Base-by-base conservation (phyloP, 2,888 invertebrate species). In the Glyphotaelius pellucidus region DNA sequence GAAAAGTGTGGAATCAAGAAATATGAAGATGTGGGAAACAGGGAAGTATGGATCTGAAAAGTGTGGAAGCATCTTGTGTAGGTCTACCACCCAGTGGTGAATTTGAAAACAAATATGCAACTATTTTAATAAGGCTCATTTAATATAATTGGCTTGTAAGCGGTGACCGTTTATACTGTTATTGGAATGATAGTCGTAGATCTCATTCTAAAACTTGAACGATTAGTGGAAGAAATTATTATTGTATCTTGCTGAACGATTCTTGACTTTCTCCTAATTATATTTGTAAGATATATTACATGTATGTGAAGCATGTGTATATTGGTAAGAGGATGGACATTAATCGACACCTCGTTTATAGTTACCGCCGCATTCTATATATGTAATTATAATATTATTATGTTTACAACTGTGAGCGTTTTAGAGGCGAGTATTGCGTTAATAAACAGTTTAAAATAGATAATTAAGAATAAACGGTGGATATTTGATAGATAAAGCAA, bases 221-320 rank as follows among this genome's bases (percentile, higher is more conserved):
- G 25, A 87, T 47, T 87, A 86, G 14, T 87, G 83, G 35, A 83
- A 83, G 83, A 83, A 83, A 83, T 83, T 67, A 52, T 52, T 52
- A 67, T 67, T 67, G 83, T 83, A 35, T 83, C 25, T 83, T 25
- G 83, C 35, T 83, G 32, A 35, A 87, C 80, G 88, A 79, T 79
- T 32, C 32, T 5, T 5, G 32, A 89, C 88, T 89, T 89, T 89
- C 88, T 80, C 79, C 88, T 89, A 88, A 88, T 88, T 89, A 79
- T 89, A 79, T 35, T 35, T 35, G 32, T n/a, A 89, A 35, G 79
- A 79, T 89, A n/a, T 38, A 86, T 32, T 52, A 79, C 35, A 32
- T 35, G 79, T 9, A 86, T 38, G 11, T 31, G 35, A 47, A 30
- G 47, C n/a, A 86, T 47, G 31, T 38, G 86, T 42, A 42, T 86